A percentile compares a stretch with the other conserved stretches of the same genome.
Conservation (phyloP, 2,888 invertebrate genomes). For the Pasiphila rectangulata region DNA sequence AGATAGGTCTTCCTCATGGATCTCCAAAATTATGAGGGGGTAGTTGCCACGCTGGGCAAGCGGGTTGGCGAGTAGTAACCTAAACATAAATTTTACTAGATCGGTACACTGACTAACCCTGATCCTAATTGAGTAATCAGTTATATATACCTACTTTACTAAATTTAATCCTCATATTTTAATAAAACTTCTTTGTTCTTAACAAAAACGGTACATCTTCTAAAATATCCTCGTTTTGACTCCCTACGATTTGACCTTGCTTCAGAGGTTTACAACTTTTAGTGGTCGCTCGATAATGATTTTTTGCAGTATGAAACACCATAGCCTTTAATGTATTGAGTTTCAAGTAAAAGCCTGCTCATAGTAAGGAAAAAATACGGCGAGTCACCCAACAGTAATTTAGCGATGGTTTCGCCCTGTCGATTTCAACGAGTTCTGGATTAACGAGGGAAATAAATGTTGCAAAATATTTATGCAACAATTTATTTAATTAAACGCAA, state of each 20-base stretch:
- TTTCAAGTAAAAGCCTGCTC: constrained; percentile 34
- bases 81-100: too few species aligned
- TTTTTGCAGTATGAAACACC: constrained; percentile 30
- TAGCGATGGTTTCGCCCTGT: constrained; percentile 56
- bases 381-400: constrained; percentile 60
- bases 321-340: constrained; percentile 32
- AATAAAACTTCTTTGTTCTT: constrained; percentile 1
- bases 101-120: constrained; percentile 1
- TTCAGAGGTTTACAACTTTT: constrained; percentile 17
- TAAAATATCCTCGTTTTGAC: constrained; percentile 7
- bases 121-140: neutral
- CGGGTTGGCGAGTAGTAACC: too few species aligned
- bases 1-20: too few species aligned
- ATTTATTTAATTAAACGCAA: too few species aligned
- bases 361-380: constrained; percentile 43
- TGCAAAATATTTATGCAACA: constrained; percentile 27
- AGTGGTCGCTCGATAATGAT: constrained; percentile 24
- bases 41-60: too few species aligned
- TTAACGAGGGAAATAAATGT: constrained; percentile 45
- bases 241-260: constrained; percentile 9
- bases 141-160: neutral
- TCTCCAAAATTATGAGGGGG: too few species aligned
- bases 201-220: neutral
- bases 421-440: constrained; percentile 59
- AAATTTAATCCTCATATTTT: constrained; percentile 2